Evolutionary conservation across 2,113 vertebrate genomes (phyloP).

Genomic region (Corythornis madagascariensis): DNA sequence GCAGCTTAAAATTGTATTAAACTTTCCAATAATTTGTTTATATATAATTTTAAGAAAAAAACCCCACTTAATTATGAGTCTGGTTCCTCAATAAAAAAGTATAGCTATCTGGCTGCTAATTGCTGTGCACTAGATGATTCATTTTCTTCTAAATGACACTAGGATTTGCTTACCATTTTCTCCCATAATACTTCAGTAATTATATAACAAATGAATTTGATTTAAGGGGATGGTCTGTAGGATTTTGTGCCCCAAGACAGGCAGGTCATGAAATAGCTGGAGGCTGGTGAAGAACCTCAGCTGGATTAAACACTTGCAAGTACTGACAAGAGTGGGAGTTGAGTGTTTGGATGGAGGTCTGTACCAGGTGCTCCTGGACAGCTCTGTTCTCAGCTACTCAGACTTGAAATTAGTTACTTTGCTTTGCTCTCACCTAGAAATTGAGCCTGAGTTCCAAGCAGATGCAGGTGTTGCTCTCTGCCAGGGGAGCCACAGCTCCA

Average conservation of each 20-base stretch:
- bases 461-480: neutral
- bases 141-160: constrained; percentile 12
- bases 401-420: neutral
- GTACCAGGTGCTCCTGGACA: neutral
- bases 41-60: constrained; percentile 4
- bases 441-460: neutral
- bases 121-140: neutral
- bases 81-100: constrained; percentile 22
- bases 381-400: constrained; percentile 14
- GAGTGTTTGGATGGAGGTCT: neutral
- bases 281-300: constrained; percentile 13
- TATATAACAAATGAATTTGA: neutral
- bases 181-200: constrained; percentile 18
- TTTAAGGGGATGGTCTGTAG: constrained; percentile 2
- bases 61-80: neutral
- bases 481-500: neutral
- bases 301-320: constrained; percentile 25
- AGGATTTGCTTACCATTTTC: neutral
- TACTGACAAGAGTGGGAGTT: constrained; percentile 19
- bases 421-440: neutral
- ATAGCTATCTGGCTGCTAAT: neutral
- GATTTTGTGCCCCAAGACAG: constrained; percentile 26
- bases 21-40: constrained; percentile 18
- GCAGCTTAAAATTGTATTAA: neutral
- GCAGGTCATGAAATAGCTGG: neutral